Evolutionary conservation across 2,888 invertebrate genomes (phyloP), one percentile per base, ranked within the genome.

Genomic region (Coremacera marginata): DNA sequence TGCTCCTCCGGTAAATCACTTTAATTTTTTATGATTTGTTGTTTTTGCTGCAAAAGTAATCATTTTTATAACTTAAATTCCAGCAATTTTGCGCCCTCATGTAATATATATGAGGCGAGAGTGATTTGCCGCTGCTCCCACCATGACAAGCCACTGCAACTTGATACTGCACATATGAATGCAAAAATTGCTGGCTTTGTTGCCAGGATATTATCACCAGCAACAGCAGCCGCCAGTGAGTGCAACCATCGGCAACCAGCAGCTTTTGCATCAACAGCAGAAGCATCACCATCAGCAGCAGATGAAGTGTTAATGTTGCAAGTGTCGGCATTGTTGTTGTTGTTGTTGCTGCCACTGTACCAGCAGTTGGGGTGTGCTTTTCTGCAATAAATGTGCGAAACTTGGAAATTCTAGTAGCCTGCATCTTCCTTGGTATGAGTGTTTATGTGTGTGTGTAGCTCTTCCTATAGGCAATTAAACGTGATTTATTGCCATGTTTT

Each of bases 231-330:
- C 14, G 55, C 31, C 22, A 55, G 27, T 25, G 3, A 25, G n/a
- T n/a, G n/a, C 67, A 22, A 16, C 49, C 8, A 57, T 37, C 55
- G 27, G 22, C 37, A 49, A 37, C 16, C 65, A 27, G 55, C 62
- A 70, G 37, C 55, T 55, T 70, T 22, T 25, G 62, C 19, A 19
- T 27, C 57, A 25, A 16, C 57, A 52, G 22, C 62, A 51, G 16
- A 57, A 52, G 22, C 62, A 51, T 16, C 51, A 60, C n/a, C 37
- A 34, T 0, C 73, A 51, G 44, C 60, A 65, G 51, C 57, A 79
- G 75, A 80, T 81, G 78, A 79, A 81, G 80, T 81, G 81, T 79
- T 81, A 80, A 81, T 81, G 80, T 78, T 81, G 78, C 81, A 78
- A 79, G 80, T 80, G 79, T 78, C 79, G 80, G 79, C 71, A 77